Evolutionary conservation across 1,140 invertebrate species (phyloP).

Genomic region (Heliconius hermathena): DNA sequence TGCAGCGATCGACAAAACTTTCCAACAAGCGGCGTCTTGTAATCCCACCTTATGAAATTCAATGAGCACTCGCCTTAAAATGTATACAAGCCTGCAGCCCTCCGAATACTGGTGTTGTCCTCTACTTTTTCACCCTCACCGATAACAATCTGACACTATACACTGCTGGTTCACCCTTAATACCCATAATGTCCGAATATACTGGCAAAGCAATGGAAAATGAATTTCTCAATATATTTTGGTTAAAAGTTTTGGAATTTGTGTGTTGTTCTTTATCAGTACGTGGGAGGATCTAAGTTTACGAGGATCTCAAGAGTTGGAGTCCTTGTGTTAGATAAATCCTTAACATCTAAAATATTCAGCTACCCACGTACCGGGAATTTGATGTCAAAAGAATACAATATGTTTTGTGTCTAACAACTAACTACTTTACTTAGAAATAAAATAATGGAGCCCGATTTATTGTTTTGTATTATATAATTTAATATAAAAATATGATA

Average conservation of each 20-base stretch:
- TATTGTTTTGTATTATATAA: neutral
- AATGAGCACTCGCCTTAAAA: conserved; percentile 42
- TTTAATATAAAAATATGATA: neutral
- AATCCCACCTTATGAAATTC: conserved; percentile 43
- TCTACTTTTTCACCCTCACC: neutral
- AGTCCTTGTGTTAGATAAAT: conserved; percentile 33
- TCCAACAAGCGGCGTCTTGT: conserved; percentile 38
- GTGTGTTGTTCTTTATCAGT: neutral
- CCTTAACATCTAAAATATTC: conserved; percentile 33
- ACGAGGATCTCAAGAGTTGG: conserved; percentile 20
- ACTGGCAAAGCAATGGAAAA: conserved; percentile 15
- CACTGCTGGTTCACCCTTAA: neutral
- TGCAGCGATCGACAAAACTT: conserved; percentile 36
- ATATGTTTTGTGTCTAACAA: neutral
- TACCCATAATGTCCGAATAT: neutral
- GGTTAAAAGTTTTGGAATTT: neutral
- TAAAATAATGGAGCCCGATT: neutral
- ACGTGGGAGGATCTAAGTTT: conserved; percentile 24
- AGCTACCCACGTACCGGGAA: conserved; percentile 19
- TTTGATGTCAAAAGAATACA: conserved; percentile 21
- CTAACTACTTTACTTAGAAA: neutral
- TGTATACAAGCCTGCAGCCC: conserved; percentile 30
- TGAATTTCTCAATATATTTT: neutral
- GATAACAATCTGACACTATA: neutral
- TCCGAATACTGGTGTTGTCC: neutral